These are phyloP conservation scores for Columba livia DNA, from an alignment of 2,113 vertebrate species.

Conservation along the genomic window DNA sequence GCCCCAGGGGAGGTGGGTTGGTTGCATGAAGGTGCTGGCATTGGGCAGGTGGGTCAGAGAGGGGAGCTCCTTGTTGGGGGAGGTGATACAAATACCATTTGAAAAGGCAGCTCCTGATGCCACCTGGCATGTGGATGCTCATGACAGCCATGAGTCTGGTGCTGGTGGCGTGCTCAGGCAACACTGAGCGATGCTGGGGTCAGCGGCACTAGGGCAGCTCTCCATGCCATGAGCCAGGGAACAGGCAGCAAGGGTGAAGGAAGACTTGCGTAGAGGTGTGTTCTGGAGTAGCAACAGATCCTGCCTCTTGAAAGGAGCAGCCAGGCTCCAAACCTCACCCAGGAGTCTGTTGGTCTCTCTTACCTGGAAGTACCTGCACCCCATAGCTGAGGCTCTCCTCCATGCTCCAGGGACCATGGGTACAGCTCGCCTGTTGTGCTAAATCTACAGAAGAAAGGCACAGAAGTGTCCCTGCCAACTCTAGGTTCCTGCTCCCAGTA, in stretches of 20 bases:
- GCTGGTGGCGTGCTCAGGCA: fast-evolving
- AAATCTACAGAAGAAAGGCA: not conserved
- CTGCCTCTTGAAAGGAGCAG: not conserved
- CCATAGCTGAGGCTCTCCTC: not conserved
- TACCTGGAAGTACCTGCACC: not conserved
- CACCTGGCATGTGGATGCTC: not conserved
- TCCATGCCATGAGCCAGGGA: not conserved
- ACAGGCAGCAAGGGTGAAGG: not conserved
- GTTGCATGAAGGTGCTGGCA: not conserved
- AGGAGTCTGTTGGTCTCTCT: not conserved
- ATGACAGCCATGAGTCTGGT: not conserved
- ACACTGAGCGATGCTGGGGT: fast-evolving
- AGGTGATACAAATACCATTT: not conserved
- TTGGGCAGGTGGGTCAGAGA: fast-evolving
- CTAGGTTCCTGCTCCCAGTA: not conserved
- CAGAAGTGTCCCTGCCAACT: fast-evolving
- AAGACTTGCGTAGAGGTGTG: fast-evolving
- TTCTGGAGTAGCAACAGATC: not conserved
- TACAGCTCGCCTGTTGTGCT: not conserved
- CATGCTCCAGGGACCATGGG: not conserved
- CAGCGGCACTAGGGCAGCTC: not conserved
- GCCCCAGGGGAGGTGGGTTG: not conserved
- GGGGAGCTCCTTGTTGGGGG: not conserved
- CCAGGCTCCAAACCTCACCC: not conserved
- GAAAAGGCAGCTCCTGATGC: not conserved